Percentiles rank a stretch among this genome's conserved stretches.
These are phyloP conservation scores for Mizuhopecten yessoensis DNA, from an alignment of 1,140 invertebrate genomes.

Conservation along the genomic window DNA sequence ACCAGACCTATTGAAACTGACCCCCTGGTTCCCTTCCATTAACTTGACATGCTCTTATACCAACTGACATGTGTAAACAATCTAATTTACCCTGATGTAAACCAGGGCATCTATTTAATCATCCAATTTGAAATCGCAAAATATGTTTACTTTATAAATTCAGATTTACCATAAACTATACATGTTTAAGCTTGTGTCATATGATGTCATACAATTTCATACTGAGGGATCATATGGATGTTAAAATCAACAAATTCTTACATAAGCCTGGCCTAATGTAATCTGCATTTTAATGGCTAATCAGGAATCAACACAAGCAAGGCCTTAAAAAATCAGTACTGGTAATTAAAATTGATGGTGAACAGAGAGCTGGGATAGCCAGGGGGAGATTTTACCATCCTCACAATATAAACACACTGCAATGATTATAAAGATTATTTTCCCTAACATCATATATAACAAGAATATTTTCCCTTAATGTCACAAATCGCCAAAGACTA, in stretches of 20 bases:
- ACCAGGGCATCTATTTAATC: background rate
- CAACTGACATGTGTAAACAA: background rate
- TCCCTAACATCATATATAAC: no score
- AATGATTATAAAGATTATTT: no score
- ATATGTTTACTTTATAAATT: no score
- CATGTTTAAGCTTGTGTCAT: background rate
- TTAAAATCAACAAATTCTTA: slow-evolving; percentile 27
- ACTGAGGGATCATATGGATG: background rate
- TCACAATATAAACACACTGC: no score
- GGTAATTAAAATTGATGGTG: background rate
- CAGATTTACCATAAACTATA: no score
- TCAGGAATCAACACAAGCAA: background rate
- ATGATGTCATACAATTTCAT: background rate
- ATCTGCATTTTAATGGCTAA: background rate
- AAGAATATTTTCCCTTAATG: no score
- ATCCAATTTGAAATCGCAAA: no score
- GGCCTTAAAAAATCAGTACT: background rate
- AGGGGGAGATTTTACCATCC: no score
- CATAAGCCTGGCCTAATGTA: background rate
- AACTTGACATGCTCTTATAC: background rate
- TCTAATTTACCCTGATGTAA: background rate
- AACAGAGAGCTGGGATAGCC: background rate
- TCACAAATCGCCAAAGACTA: no score
- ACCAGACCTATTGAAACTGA: background rate
- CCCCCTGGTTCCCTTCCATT: background rate